Conservation (phyloP, 2,113 vertebrate genomes). For the Platichthys stellatus region DNA sequence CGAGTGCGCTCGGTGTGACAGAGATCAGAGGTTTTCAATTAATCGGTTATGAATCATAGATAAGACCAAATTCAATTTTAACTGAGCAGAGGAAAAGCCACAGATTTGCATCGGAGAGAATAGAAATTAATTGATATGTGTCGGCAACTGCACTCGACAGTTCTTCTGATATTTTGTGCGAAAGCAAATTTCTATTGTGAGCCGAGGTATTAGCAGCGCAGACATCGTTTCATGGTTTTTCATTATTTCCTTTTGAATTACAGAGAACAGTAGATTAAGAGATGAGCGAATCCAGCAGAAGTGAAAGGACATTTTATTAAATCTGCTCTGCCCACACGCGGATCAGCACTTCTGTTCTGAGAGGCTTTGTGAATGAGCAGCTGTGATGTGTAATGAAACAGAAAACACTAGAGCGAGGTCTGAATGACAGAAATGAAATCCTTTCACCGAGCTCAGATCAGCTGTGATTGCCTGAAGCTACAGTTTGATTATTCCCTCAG, state of each 20-base stretch:
- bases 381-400: slow-evolving; percentile 56
- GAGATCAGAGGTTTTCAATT: slow-evolving; percentile 28
- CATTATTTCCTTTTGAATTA: slow-evolving; percentile 41
- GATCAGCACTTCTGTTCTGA: slow-evolving; percentile 55
- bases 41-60: slow-evolving; percentile 37
- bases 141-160: slow-evolving; percentile 21
- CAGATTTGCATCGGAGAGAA: slow-evolving; percentile 21
- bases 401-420: slow-evolving; percentile 42
- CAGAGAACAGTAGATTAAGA: slow-evolving; percentile 53
- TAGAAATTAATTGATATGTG: slow-evolving; percentile 30
- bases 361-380: slow-evolving; percentile 37
- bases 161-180: not conserved
- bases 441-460: slow-evolving; percentile 50
- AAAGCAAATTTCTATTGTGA: slow-evolving; percentile 29
- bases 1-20: not conserved
- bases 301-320: slow-evolving; percentile 47
- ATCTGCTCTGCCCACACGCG: slow-evolving; percentile 19
- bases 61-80: slow-evolving; percentile 23
- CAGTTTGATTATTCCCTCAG: slow-evolving; percentile 15
- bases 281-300: slow-evolving; percentile 28
- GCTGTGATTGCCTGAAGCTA: slow-evolving; percentile 28
- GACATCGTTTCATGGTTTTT: slow-evolving; percentile 30
- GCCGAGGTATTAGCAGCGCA: slow-evolving; percentile 17
- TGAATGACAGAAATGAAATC: slow-evolving; percentile 59
- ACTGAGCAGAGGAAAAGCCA: not conserved